These are phyloP conservation scores for Ciona savignyi DNA, from an alignment of 23 tunicate genomes.

Conservation along the genomic window DNA sequence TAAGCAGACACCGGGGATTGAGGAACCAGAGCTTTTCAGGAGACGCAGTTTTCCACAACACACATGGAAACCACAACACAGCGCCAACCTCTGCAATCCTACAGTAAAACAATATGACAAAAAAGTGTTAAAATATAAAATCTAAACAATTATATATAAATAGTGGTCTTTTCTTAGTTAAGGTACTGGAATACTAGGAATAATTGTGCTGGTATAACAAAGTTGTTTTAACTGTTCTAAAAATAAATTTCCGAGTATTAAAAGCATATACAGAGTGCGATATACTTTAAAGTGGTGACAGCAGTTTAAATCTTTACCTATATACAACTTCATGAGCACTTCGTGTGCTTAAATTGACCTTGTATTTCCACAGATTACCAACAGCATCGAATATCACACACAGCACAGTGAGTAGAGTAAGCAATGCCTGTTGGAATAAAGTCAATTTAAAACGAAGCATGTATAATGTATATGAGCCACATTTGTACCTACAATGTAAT, in stretches of 20 bases:
- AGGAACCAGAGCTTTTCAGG: conserved; percentile 91
- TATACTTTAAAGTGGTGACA: no score
- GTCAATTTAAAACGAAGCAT: not conserved
- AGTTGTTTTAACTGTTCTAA: no score
- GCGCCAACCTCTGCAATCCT: conserved; percentile 88
- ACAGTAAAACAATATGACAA: no score
- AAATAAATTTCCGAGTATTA: no score
- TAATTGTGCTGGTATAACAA: no score
- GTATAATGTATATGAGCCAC: no score
- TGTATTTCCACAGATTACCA: conserved; percentile 65
- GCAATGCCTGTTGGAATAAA: conserved; percentile 23
- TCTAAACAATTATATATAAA: no score
- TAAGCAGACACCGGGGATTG: conserved; percentile 74
- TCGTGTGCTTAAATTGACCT: conserved; percentile 61
- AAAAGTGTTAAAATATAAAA: no score
- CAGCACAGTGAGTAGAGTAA: conserved; percentile 58
- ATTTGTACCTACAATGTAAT: not conserved
- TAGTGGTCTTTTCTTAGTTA: no score
- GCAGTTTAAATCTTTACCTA: no score
- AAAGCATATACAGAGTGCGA: no score
- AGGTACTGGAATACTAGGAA: no score
- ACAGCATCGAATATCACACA: conserved; percentile 76
- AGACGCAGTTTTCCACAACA: conserved; percentile 76
- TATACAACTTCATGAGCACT: conserved; percentile 60
- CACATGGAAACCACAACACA: conserved; percentile 96